Conservation (phyloP, 2,113 vertebrate species). For the Rousettus leschenaultii region DNA sequence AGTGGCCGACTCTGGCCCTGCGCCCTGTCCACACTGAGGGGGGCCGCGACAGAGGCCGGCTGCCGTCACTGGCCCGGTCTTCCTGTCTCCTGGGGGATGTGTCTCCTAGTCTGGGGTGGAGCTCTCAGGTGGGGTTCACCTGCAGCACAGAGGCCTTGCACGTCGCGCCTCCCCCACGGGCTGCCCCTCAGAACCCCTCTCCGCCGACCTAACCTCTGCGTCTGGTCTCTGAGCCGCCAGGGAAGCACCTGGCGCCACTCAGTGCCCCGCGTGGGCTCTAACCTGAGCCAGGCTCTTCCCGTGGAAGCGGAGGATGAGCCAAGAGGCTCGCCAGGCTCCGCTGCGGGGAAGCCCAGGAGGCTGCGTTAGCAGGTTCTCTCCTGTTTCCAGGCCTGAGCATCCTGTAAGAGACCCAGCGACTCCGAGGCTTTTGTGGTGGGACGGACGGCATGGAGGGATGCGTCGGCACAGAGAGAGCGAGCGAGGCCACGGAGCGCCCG, state of each 20-base stretch:
- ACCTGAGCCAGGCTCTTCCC: neutral
- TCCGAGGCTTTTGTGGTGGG: neutral
- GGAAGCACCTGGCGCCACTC: accelerated
- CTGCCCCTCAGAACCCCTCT: neutral
- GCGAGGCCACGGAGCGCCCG: no score
- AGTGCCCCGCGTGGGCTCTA: accelerated
- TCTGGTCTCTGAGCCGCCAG: neutral
- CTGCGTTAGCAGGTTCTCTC: neutral
- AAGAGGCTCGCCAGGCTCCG: accelerated
- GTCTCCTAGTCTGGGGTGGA: no score
- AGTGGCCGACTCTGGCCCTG: neutral
- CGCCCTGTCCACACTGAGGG: neutral
- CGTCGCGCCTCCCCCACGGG: no score
- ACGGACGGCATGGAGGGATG: neutral
- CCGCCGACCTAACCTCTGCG: no score
- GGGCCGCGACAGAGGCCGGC: neutral
- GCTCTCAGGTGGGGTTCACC: neutral
- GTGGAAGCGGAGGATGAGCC: accelerated
- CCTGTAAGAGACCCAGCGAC: neutral
- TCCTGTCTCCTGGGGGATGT: neutral
- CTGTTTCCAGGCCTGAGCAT: neutral
- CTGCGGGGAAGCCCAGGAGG: accelerated
- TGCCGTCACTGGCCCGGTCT: neutral
- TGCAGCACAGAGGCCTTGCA: neutral
- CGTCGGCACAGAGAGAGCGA: accelerated